phyloP scores from a whole-genome alignment of 2,888 invertebrate species.

The Patella caerulea region DNA sequence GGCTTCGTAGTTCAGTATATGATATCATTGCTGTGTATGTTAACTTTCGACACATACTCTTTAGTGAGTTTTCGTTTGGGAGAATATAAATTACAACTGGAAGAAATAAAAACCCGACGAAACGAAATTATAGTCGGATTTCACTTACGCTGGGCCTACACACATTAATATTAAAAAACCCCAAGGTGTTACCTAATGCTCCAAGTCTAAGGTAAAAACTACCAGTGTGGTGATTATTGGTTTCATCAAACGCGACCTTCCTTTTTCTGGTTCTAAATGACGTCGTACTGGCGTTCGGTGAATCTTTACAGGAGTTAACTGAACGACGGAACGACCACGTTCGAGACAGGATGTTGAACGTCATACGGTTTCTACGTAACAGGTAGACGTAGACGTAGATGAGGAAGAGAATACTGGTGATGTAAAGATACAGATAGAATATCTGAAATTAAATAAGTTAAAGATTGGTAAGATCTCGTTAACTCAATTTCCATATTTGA shows the following conservation, averaged over 20 bases:
- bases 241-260: slow-evolving; percentile 19
- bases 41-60: not conserved
- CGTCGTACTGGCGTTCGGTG: not conserved
- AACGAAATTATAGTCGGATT: no score
- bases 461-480: no score
- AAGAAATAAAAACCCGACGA: no score
- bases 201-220: slow-evolving; percentile 36
- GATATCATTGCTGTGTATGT: not conserved
- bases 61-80: not conserved
- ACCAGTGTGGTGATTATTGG: slow-evolving; percentile 24
- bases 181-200: slow-evolving; percentile 24
- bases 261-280: slow-evolving; percentile 2
- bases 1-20: no score
- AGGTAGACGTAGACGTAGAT: slow-evolving; percentile 46
- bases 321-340: slow-evolving; percentile 14
- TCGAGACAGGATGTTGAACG: slow-evolving; percentile 1
- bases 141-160: no score
- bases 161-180: no score
- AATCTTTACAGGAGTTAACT: not conserved
- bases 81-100: no score
- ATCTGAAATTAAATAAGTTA: slow-evolving; percentile 30
- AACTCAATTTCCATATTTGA: no score
- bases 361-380: slow-evolving; percentile 28
- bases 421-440: slow-evolving; percentile 49
- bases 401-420: slow-evolving; percentile 40